These are phyloP conservation scores for Dipodomys merriami DNA, from an alignment of 2,113 vertebrate genomes.

Conservation along the genomic window DNA sequence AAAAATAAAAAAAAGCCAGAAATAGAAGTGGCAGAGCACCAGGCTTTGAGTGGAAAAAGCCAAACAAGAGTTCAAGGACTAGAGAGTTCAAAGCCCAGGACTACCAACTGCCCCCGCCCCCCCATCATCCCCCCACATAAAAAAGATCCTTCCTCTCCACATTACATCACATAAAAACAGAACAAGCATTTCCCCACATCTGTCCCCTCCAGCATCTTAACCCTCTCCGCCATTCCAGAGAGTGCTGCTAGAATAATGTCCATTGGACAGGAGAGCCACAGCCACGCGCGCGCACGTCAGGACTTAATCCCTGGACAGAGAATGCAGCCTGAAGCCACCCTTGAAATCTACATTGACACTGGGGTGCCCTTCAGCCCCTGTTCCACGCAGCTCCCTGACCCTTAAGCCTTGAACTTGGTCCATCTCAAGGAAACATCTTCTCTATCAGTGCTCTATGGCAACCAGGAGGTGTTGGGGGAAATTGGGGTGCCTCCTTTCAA, in stretches of 20 bases:
- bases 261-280: conserved; percentile 3
- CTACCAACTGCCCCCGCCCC: no score
- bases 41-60: no score
- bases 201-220: background rate
- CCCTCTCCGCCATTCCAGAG: background rate
- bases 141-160: background rate
- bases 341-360: background rate
- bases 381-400: background rate
- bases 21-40: no score
- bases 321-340: background rate
- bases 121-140: no score
- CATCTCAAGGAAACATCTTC: no score
- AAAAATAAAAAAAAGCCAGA: no score
- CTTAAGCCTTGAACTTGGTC: background rate
- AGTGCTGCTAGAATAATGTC: background rate
- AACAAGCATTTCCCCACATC: background rate
- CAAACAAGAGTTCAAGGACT: no score
- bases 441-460: background rate
- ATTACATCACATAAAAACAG: background rate
- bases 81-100: no score
- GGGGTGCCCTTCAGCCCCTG: background rate
- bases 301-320: rapidly evolving
- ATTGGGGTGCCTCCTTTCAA: background rate
- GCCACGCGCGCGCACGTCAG: rapidly evolving
- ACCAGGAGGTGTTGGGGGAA: no score